phyloP scores from a whole-genome alignment of 1,140 invertebrate species.

The Coptotermes formosanus region DNA sequence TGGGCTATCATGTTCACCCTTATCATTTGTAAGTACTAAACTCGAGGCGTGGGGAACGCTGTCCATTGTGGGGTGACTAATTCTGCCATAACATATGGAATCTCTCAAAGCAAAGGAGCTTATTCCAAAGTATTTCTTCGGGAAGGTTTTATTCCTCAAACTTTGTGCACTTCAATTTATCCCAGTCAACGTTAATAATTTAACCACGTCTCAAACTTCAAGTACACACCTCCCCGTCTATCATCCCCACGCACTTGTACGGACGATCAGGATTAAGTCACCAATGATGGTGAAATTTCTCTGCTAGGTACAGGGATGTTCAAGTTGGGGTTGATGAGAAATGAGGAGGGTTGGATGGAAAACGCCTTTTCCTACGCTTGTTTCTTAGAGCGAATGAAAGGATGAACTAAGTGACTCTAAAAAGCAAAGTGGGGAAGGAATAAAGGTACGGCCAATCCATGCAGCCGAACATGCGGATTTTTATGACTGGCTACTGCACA shows the following conservation, averaged over 20 bases:
- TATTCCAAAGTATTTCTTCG: background rate
- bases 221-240: background rate
- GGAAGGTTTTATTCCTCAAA: background rate
- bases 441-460: too few relatives aligned
- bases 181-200: background rate
- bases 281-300: conserved; percentile 6
- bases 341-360: background rate
- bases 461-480: background rate
- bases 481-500: background rate
- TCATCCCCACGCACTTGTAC: background rate
- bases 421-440: too few relatives aligned
- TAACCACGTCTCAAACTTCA: background rate
- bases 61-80: background rate
- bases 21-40: background rate
- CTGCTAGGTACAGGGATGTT: conserved; percentile 6
- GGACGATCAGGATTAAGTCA: conserved; percentile 7
- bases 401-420: background rate
- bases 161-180: background rate
- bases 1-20: background rate
- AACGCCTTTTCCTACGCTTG: background rate
- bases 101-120: background rate
- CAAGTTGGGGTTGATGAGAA: background rate
- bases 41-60: background rate
- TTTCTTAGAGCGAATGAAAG: background rate
- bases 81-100: background rate